These are phyloP conservation scores for Cordylochernes scorpioides DNA, from an alignment of 2,888 invertebrate genomes.

Conservation along the genomic window DNA sequence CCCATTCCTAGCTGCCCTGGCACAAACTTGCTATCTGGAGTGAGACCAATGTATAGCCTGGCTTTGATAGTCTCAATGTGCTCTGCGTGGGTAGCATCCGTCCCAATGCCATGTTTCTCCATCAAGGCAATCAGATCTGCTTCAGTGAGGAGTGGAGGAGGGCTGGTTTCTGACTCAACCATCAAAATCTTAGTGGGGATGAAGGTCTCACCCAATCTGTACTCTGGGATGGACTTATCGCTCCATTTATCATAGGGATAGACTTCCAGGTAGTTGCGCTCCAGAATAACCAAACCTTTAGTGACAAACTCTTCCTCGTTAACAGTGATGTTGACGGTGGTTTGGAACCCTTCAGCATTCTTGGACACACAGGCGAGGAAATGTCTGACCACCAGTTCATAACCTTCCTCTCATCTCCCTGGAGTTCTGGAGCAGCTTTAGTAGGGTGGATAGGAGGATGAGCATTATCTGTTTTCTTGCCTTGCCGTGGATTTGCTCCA, in stretches of 20 bases:
- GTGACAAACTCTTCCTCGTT: conserved; percentile 59
- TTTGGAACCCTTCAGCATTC: conserved; percentile 83
- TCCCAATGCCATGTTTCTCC: conserved; percentile 97
- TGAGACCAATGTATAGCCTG: conserved; percentile 56
- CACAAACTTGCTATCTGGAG: conserved; percentile 45
- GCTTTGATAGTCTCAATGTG: conserved; percentile 93
- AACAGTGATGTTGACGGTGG: conserved; percentile 54
- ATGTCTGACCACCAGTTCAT: conserved; percentile 84
- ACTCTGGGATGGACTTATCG: conserved; percentile 49
- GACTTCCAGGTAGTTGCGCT: conserved; percentile 76
- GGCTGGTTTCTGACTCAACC: conserved; percentile 46
- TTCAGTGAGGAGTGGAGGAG: conserved; percentile 77
- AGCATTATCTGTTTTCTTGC: conserved; percentile 84
- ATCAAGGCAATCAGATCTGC: conserved; percentile 89
- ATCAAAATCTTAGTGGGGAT: conserved; percentile 18
- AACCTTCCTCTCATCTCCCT: conserved; percentile 54
- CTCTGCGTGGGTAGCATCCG: conserved; percentile 97
- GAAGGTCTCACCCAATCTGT: conserved; percentile 31
- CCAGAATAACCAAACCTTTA: conserved; percentile 62
- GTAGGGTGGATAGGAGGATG: conserved; percentile 98
- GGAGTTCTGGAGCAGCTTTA: conserved; percentile 34
- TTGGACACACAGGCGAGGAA: conserved; percentile 85
- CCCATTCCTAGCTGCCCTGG: conserved; percentile 88
- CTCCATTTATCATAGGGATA: conserved; percentile 82
- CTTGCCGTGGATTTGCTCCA: conserved; percentile 65